Evolutionary conservation across 2,113 vertebrate species (phyloP).

Genomic region (Oreocharis arfaki): DNA sequence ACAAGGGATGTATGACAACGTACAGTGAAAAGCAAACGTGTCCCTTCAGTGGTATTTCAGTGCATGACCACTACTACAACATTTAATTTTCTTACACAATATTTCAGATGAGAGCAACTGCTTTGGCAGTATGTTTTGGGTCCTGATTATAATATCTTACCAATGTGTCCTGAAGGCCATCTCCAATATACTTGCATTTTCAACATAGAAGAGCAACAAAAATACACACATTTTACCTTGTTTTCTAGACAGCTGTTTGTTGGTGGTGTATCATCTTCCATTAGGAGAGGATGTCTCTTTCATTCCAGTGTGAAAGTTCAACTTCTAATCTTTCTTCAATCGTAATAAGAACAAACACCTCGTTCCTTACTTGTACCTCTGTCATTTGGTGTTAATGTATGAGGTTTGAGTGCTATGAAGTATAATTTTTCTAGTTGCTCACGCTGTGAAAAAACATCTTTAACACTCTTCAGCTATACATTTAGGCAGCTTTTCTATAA

Average conservation of each 20-base stretch:
- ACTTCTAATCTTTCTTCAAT: conserved; percentile 33
- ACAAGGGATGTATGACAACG: neutral
- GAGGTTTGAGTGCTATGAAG: conserved; percentile 10
- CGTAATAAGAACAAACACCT: conserved; percentile 16
- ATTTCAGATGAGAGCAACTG: neutral
- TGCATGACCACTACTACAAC: neutral
- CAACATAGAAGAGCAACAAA: neutral
- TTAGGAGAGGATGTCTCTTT: neutral
- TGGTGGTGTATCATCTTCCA: neutral
- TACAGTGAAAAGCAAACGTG: neutral
- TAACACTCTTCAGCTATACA: conserved; percentile 41
- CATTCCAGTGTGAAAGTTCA: conserved; percentile 13
- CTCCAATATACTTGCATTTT: neutral
- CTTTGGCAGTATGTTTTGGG: neutral
- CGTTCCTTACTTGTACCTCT: neutral
- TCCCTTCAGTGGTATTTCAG: neutral
- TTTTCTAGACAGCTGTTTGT: neutral
- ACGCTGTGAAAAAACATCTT: conserved; percentile 30
- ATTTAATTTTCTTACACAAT: neutral
- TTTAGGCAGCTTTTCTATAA: conserved; percentile 30
- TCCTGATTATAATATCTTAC: neutral
- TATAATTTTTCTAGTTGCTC: conserved; percentile 57
- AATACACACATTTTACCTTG: conserved; percentile 1
- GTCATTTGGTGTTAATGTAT: conserved; percentile 17
- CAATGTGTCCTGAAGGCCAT: conserved; percentile 2